These are phyloP conservation scores for Ameiurus melas DNA, from an alignment of 2,113 vertebrate species.

Conservation along the genomic window DNA sequence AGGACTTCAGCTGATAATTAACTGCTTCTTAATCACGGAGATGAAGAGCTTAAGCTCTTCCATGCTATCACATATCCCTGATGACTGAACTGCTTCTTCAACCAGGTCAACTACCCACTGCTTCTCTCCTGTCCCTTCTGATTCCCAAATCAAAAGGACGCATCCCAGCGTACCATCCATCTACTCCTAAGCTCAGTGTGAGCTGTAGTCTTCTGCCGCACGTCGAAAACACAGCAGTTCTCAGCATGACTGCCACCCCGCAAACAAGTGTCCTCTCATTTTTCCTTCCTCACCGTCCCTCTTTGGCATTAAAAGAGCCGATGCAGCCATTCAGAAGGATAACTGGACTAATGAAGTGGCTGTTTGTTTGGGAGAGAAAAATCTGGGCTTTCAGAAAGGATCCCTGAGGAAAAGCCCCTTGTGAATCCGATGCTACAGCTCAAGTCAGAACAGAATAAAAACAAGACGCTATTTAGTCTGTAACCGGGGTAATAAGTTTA, in stretches of 20 bases:
- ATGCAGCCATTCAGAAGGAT: slow-evolving; percentile 38
- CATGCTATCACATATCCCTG: slow-evolving; percentile 19
- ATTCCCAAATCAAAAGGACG: background rate
- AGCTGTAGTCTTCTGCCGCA: no score
- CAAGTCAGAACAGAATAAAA: slow-evolving; percentile 9
- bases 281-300: background rate
- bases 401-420: slow-evolving; percentile 47
- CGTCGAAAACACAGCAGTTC: background rate
- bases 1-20: slow-evolving; percentile 42
- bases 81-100: background rate
- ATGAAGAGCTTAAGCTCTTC: slow-evolving; percentile 20
- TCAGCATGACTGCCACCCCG: slow-evolving; percentile 18
- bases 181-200: slow-evolving; percentile 26
- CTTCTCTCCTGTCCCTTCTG: background rate
- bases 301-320: slow-evolving; percentile 13
- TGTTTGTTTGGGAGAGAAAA: slow-evolving; percentile 41
- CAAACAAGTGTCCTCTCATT: slow-evolving; percentile 17
- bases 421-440: slow-evolving; percentile 20
- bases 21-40: slow-evolving; percentile 49
- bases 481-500: no score
- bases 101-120: background rate
- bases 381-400: slow-evolving; percentile 43
- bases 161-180: slow-evolving; percentile 9
- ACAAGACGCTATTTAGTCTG: background rate
- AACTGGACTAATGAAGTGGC: slow-evolving; percentile 49